Evolutionary conservation across 2,113 vertebrate species (phyloP).

Genomic region (Melanocharis versteri): DNA sequence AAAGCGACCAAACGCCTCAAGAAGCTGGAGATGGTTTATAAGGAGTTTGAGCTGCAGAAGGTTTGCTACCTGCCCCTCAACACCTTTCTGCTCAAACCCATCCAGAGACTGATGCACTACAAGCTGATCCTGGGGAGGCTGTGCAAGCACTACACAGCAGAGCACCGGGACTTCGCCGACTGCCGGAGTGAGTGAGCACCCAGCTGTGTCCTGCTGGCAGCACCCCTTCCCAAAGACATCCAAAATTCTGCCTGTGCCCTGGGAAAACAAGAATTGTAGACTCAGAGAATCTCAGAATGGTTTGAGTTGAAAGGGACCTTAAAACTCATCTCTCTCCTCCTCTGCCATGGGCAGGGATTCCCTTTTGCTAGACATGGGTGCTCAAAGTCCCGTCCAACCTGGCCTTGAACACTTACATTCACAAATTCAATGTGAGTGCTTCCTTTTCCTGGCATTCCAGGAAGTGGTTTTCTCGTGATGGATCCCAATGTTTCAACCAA

Average conservation of each 20-base stretch:
- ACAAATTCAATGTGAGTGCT: background rate
- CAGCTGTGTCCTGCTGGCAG: background rate
- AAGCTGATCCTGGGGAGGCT: slow-evolving; percentile 87
- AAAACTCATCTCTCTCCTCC: background rate
- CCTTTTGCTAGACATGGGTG: background rate
- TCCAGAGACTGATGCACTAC: slow-evolving; percentile 93
- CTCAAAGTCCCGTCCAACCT: background rate
- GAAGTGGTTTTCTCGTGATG: background rate
- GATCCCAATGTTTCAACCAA: background rate
- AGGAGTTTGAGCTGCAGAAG: slow-evolving; percentile 94
- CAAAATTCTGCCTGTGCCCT: background rate
- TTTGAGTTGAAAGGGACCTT: background rate
- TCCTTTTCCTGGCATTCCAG: background rate
- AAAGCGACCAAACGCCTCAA: slow-evolving; percentile 81
- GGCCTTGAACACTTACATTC: background rate
- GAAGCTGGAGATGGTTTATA: slow-evolving; percentile 87
- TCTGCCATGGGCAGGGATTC: too few species aligned
- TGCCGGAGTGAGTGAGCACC: slow-evolving; percentile 78
- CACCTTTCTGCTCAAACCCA: slow-evolving; percentile 91
- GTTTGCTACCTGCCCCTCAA: slow-evolving; percentile 95
- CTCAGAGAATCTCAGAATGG: accelerated
- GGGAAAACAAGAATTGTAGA: background rate
- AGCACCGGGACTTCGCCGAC: slow-evolving; percentile 79
- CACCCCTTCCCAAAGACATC: background rate
- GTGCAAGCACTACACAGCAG: slow-evolving; percentile 77